Evolutionary conservation across 2,888 invertebrate genomes (phyloP), one percentile per base, ranked within the genome.

Genomic region (Onchidella celtica): DNA sequence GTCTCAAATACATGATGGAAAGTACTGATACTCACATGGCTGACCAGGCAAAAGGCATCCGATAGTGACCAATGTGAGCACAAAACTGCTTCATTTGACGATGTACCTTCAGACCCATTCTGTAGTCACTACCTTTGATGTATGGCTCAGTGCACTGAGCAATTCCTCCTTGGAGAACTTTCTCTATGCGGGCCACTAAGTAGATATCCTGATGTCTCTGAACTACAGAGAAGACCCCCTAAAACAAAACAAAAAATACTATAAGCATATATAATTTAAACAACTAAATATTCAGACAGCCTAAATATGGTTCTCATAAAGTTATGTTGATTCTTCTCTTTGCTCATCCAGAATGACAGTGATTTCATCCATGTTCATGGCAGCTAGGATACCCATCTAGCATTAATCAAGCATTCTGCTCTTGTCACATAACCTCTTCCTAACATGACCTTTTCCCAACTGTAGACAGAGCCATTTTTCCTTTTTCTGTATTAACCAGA

Each of bases 1-100:
- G n/a, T n/a, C n/a, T n/a, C n/a, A n/a, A n/a, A n/a, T n/a, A 59
- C 14, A 59, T n/a, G 21, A 66, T 29, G 32, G 32, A 66, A 17
- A 59, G 47, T 2, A 40, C 36, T 9, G 24, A 36, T 24, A 81
- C 85, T 83, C 85, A 94, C 93, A 91, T 91, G 0, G 97, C 98
- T 29, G 97, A 96, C 98, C 98, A 99, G n/a, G 97, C 98, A 93
- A 99, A 98, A 0, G 98, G 98, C 97, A 98, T 98, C 85, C 97
- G 95, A 92, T 97, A 98, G 89, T 96, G 96, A 2, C 97, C 97
- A 85, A 98, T 95, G 89, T 97, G 89, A 95, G 93, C 96, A 96
- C 89, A 97, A 96, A 93, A 96, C 96, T 63, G 96, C 95, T 90
- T 96, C 96, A 85, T 96, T 85, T 96, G 95, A 78, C 86, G 86